Base-by-base conservation (phyloP, 2,113 vertebrate species). In the Puma concolor region DNA sequence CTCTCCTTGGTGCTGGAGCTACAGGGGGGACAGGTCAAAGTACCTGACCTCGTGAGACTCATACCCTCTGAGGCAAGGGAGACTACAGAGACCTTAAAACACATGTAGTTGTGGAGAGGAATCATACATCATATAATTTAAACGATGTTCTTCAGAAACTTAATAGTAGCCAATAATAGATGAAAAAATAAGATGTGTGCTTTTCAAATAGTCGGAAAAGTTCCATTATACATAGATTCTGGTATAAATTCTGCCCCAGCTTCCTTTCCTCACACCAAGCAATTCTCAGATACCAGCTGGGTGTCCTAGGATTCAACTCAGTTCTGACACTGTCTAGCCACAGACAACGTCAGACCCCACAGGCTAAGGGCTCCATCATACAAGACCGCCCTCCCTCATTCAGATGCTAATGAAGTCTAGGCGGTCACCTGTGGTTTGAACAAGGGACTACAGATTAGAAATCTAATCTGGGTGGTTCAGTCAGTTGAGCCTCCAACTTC, bases 61-160 rank as follows among this genome's bases (percentile, higher is more conserved):
- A 44, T 8, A 21, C 8, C 0, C 48, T n/a, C 4, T 27, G 2
- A 15, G 10, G 38, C 5, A 36, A 94, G 48, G 21, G 2, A n/a
- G 63, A 69, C 12, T 14, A 17, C 3, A 41, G 27, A 92, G 52
- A 72, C 5, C 17, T 8, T 90, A 72, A 38, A 69, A 41, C 41
- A 33, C 6, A 8, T 21, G 17, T 0, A 27, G 44, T 1, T 60
- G 29, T 67, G 16, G 64, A 31, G 64, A 57, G 7, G 19, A 88
- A 33, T 76, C 36, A n/a, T 19, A 15, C 1, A 3, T 0, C 2
- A 19, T 17, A 11, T 7, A 44, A 12, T 19, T 38, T n/a, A 25
- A 72, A 89, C 3, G 36, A 88, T 76, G 41, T 12, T 36, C 57
- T 74, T 69, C 60, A 48, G 57, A 69, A 91, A 92, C 72, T 77